Base-by-base conservation (phyloP, 2,113 vertebrate genomes). In the Myiopsitta monachus region DNA sequence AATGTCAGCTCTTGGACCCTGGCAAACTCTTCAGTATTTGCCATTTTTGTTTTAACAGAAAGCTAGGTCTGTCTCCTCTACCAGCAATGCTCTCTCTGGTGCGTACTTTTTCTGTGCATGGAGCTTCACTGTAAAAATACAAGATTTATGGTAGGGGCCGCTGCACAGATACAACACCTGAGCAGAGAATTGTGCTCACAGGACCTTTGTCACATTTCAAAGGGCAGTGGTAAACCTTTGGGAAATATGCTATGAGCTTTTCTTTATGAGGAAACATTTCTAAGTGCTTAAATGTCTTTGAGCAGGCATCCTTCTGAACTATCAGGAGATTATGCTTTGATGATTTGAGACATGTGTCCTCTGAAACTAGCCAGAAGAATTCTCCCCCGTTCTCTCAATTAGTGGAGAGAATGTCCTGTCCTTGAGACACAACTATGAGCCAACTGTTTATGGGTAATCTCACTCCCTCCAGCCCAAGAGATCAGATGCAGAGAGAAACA, bases 341-440 rank as follows among this genome's bases (percentile, higher is more conserved):
- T 69, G n/a, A 90, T 72, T 64, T 0, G 2, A 90, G 76, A 82
- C 0, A 0, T 2, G 2, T 31, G 39, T 61, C 52, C 61, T 79
- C 88, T 57, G 62, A 90, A 87, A 87, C 26, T 1, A 2, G 39
- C 72, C 76, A 84, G 63, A 81, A 85, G 61, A 87, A 87, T 87
- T 81, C 87, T 62, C 30, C 36, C 46, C 47, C 39, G 68, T 82
- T 79, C 63, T 87, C 38, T 36, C 77, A 68, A 10, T 91, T 92
- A 93, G 57, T 52, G 94, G 44, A 41, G 67, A 82, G 69, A 92
- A 92, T 74, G 44, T 83, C 90, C 92, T 87, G 88, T 92, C 90
- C 88, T 93, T 94, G 83, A 82, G 83, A 82, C 39, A 78, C 36
- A 83, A 75, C 41, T 64, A 55, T 47, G 27, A 96, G 79, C 30